Conservation (phyloP, 2,113 vertebrate genomes). For the Dermatemys mawii region DNA sequence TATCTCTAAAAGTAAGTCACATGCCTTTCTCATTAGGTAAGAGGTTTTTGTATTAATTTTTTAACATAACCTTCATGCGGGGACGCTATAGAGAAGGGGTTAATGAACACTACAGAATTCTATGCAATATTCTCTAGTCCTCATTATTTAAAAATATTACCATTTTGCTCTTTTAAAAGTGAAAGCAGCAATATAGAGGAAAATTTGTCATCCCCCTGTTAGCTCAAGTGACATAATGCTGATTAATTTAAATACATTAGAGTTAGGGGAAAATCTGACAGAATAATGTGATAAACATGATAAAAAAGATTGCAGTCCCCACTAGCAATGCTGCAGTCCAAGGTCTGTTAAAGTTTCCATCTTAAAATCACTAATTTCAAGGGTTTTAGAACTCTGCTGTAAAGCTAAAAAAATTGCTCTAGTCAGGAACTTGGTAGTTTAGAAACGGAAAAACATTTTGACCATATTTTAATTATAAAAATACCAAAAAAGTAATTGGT, state of each 20-base stretch:
- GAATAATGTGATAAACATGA: conserved; percentile 1
- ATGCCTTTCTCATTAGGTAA: conserved; percentile 60
- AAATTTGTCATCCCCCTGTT: background rate
- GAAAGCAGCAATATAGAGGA: background rate
- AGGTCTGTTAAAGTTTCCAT: background rate
- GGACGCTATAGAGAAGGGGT: background rate
- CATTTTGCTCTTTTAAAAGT: background rate
- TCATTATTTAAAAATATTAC: conserved; percentile 5
- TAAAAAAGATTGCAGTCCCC: background rate
- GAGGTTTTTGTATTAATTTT: conserved; percentile 32
- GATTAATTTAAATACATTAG: conserved; percentile 15
- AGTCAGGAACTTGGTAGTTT: background rate
- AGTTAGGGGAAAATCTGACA: background rate
- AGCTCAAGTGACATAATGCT: background rate
- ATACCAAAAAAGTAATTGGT: background rate
- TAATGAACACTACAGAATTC: background rate
- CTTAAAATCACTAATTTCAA: conserved; percentile 7
- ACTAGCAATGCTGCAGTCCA: background rate
- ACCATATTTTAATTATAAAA: background rate
- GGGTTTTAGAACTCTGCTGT: background rate
- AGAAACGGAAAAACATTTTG: background rate
- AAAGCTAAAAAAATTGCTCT: background rate
- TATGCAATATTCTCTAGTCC: conserved; percentile 53
- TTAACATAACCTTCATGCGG: background rate
- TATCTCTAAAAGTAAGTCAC: background rate